These are phyloP conservation scores for Ceraclea dissimilis DNA, from an alignment of 2,888 invertebrate species.

Conservation along the genomic window DNA sequence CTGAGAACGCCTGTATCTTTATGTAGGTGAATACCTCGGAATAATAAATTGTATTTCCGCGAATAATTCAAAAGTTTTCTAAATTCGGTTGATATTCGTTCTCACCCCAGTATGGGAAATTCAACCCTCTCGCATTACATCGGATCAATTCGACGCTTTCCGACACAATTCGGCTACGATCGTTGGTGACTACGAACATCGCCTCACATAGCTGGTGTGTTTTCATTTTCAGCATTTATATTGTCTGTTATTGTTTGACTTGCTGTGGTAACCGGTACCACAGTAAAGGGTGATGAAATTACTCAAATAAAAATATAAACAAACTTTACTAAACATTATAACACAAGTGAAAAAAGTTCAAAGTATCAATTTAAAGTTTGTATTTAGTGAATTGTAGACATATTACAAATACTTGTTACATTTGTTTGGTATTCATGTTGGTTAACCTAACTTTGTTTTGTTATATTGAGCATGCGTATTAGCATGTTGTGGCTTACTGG, in stretches of 20 bases:
- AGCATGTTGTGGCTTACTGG: slow-evolving; percentile 9
- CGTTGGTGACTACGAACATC: slow-evolving; percentile 11
- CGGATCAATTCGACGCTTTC: slow-evolving; percentile 15
- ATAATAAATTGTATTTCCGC: background rate
- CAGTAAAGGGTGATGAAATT: background rate
- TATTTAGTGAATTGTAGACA: background rate
- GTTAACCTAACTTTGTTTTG: slow-evolving; percentile 18
- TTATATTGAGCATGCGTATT: slow-evolving; percentile 15
- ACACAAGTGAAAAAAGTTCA: background rate
- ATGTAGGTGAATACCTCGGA: no score
- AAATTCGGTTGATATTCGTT: background rate
- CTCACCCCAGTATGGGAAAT: slow-evolving; percentile 7
- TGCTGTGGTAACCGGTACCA: slow-evolving; percentile 12
- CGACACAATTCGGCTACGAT: slow-evolving; percentile 14
- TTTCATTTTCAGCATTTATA: slow-evolving; percentile 25
- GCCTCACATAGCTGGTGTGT: slow-evolving; percentile 18
- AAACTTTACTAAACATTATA: background rate
- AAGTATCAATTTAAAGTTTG: background rate
- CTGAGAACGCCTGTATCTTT: no score
- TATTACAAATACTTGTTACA: background rate
- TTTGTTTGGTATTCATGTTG: slow-evolving; percentile 12
- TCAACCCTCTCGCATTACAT: slow-evolving; percentile 16
- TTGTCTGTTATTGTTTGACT: slow-evolving; percentile 26
- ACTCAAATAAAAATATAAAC: background rate
- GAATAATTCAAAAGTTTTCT: background rate